These are phyloP conservation scores for Meloidogyne hapla DNA, from an alignment of 1,140 invertebrate genomes.

Conservation along the genomic window DNA sequence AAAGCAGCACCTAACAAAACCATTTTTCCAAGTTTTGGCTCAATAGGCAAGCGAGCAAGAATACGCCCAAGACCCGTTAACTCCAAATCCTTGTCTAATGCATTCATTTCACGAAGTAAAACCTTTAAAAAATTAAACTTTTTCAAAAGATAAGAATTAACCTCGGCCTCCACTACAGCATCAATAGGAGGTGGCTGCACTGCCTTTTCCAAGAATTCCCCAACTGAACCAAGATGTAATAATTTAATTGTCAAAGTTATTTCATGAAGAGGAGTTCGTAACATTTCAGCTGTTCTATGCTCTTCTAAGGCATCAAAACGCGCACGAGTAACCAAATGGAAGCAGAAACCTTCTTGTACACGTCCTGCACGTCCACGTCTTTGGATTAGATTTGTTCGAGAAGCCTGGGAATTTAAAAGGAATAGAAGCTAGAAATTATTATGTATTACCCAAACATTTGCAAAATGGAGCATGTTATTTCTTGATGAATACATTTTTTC, in stretches of 20 bases:
- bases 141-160: constrained; percentile 26
- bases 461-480: constrained; percentile 62
- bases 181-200: constrained; percentile 68
- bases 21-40: constrained; percentile 68
- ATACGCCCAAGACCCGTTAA: constrained; percentile 67
- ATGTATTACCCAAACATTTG: constrained; percentile 69
- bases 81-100: constrained; percentile 67
- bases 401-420: neutral
- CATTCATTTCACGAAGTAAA: constrained; percentile 66
- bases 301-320: constrained; percentile 65
- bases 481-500: constrained; percentile 56
- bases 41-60: constrained; percentile 67
- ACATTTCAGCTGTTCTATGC: constrained; percentile 68
- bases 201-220: constrained; percentile 66
- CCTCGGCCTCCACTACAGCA: constrained; percentile 68
- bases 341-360: constrained; percentile 76
- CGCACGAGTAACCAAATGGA: constrained; percentile 70
- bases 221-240: constrained; percentile 66
- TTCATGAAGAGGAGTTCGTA: constrained; percentile 67
- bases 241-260: constrained; percentile 65
- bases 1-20: constrained; percentile 66
- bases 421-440: constrained; percentile 66
- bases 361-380: constrained; percentile 73
- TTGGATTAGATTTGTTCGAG: constrained; percentile 71
- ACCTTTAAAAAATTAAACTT: constrained; percentile 14